These are phyloP conservation scores for Cheilosia vernalis DNA, from an alignment of 2,888 invertebrate species.

Conservation along the genomic window DNA sequence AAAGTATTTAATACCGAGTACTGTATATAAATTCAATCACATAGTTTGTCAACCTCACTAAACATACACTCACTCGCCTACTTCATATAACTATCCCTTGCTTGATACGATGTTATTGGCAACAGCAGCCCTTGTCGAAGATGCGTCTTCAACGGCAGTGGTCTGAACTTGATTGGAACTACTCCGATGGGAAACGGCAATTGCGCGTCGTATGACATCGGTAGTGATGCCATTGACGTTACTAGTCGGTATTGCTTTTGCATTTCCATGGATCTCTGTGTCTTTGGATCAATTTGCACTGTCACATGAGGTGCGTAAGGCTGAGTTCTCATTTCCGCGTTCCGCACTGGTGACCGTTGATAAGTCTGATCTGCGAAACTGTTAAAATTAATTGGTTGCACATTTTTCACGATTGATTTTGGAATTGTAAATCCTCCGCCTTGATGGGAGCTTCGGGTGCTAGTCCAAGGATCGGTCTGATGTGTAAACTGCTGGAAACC, in stretches of 20 bases:
- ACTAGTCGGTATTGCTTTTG: conserved; percentile 16
- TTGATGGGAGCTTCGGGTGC: neutral
- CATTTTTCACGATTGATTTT: neutral
- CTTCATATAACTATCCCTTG: conserved; percentile 37
- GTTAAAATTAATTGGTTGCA: neutral
- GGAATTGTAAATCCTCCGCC: neutral
- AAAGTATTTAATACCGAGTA: neutral
- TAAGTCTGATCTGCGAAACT: neutral
- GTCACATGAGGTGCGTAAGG: conserved; percentile 8
- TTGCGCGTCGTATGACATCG: conserved; percentile 29
- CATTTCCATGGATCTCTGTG: neutral
- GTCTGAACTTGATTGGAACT: conserved; percentile 58
- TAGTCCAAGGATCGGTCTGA: no score
- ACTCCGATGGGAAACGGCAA: conserved; percentile 59
- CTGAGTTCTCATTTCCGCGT: conserved; percentile 20
- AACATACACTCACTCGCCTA: conserved; percentile 5
- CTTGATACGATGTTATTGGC: conserved; percentile 60
- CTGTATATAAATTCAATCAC: conserved; percentile 49
- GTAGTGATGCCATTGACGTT: conserved; percentile 38
- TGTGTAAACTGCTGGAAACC: neutral
- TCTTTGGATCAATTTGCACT: conserved; percentile 12
- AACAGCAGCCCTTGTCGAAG: conserved; percentile 44
- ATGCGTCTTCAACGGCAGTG: conserved; percentile 65
- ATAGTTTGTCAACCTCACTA: conserved; percentile 38
- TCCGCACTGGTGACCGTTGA: neutral